A percentile compares a stretch with the other conserved stretches of the same genome.
These are phyloP conservation scores for Hiodon tergisus DNA, from an alignment of 2,113 vertebrate genomes.

Conservation along the genomic window DNA sequence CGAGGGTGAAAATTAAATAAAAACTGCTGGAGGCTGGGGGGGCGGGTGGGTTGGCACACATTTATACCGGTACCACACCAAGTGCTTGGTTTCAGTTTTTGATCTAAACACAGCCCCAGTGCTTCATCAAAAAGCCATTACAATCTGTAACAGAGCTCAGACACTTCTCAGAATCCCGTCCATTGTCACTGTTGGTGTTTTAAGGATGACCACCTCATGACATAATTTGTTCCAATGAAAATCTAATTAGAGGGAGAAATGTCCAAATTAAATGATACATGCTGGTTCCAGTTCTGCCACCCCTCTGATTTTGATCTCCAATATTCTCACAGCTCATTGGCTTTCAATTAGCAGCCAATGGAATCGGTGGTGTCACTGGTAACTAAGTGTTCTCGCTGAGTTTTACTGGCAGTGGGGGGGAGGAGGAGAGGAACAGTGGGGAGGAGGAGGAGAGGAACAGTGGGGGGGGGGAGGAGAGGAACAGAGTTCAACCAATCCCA, in stretches of 20 bases:
- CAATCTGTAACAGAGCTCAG: too few relatives aligned
- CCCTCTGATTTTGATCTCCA: conserved; percentile 41
- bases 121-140: too few relatives aligned
- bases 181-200: neutral
- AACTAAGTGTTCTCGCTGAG: conserved; percentile 39
- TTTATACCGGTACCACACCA: too few relatives aligned
- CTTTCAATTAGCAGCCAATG: conserved; percentile 49
- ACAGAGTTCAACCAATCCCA: conserved; percentile 14
- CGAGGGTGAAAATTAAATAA: too few relatives aligned
- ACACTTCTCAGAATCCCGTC: too few relatives aligned
- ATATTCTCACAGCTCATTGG: conserved; percentile 50
- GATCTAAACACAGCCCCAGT: neutral
- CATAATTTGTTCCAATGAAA: conserved; percentile 40
- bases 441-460: neutral
- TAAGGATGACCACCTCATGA: conserved; percentile 29
- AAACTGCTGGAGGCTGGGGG: too few relatives aligned
- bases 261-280: conserved; percentile 45
- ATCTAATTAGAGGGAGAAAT: conserved; percentile 36
- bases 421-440: neutral
- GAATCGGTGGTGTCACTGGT: conserved; percentile 31
- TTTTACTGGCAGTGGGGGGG: conserved; percentile 30
- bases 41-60: too few relatives aligned
- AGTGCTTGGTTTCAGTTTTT: neutral
- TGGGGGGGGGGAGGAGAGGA: neutral
- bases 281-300: conserved; percentile 13